These are phyloP conservation scores for Aspidoscelis tigris DNA, from an alignment of 2,113 vertebrate genomes.

Conservation along the genomic window DNA sequence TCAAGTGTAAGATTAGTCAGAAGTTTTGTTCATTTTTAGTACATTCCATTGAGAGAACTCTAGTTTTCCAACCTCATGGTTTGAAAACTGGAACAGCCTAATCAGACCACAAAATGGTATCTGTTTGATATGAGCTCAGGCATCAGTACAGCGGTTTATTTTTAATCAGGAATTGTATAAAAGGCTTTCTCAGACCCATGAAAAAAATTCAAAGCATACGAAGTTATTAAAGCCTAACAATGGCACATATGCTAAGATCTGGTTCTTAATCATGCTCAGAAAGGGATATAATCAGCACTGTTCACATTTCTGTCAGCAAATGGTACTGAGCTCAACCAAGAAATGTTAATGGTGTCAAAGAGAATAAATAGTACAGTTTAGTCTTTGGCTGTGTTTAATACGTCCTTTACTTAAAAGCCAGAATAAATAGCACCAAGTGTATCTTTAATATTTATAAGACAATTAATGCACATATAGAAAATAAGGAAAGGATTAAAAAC, in stretches of 20 bases:
- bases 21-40: background rate
- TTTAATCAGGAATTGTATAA: slow-evolving; percentile 21
- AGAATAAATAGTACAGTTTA: background rate
- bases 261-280: slow-evolving; percentile 34
- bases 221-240: background rate
- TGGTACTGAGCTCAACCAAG: slow-evolving; percentile 24
- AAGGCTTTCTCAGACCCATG: background rate
- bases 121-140: slow-evolving; percentile 19
- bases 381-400: background rate
- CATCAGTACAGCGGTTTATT: slow-evolving; percentile 13
- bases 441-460: background rate
- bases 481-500: slow-evolving; percentile 1
- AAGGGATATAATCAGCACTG: slow-evolving; percentile 9
- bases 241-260: slow-evolving; percentile 19
- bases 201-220: too few relatives aligned
- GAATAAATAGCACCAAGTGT: background rate
- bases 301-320: slow-evolving; percentile 26
- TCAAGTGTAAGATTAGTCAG: background rate
- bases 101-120: background rate
- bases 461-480: slow-evolving; percentile 12
- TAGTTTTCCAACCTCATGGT: background rate
- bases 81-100: background rate
- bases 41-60: background rate
- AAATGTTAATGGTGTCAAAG: background rate
- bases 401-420: background rate